A percentile compares a stretch with the other conserved stretches of the same genome.
Conservation (phyloP, 92 coral and sea anemone species). For the Heliopora coerulea region DNA sequence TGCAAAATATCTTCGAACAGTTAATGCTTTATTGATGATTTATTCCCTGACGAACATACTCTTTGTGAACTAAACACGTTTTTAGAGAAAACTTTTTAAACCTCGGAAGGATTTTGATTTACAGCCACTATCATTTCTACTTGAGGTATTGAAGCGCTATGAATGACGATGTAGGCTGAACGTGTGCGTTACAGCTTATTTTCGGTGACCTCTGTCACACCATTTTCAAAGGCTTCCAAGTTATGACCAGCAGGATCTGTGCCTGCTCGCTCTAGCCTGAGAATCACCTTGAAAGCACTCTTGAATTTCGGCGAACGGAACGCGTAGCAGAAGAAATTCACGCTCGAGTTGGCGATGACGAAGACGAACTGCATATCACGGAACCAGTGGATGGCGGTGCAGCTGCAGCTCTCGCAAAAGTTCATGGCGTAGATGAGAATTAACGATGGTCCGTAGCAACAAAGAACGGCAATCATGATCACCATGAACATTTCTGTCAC, state of each 20-base stretch:
- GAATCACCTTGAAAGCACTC: conserved; percentile 63
- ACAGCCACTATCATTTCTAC: too few species aligned
- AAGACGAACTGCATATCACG: conserved; percentile 77
- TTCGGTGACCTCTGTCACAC: conserved; percentile 26
- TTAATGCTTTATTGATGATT: too few species aligned
- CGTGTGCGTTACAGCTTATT: conserved; percentile 6
- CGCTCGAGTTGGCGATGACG: conserved; percentile 73
- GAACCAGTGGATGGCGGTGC: conserved; percentile 75
- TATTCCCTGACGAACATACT: too few species aligned
- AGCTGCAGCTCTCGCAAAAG: conserved; percentile 72
- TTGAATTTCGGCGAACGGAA: conserved; percentile 80
- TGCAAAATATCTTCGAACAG: too few species aligned
- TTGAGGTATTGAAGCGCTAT: too few species aligned
- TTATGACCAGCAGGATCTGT: neutral
- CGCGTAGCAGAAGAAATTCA: conserved; percentile 88
- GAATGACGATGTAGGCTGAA: neutral
- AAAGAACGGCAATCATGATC: conserved; percentile 63
- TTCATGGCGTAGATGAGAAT: conserved; percentile 83
- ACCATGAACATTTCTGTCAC: conserved; percentile 80
- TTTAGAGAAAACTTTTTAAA: too few species aligned
- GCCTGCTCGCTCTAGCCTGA: conserved; percentile 17
- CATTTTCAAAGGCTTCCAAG: conserved; percentile 19
- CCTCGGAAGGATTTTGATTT: too few species aligned
- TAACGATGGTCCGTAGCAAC: conserved; percentile 74
- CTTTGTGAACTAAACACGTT: too few species aligned